Percentiles rank a stretch among this genome's conserved stretches.
phyloP scores from a whole-genome alignment of 2,888 invertebrate genomes.

The Eledona agricola region DNA sequence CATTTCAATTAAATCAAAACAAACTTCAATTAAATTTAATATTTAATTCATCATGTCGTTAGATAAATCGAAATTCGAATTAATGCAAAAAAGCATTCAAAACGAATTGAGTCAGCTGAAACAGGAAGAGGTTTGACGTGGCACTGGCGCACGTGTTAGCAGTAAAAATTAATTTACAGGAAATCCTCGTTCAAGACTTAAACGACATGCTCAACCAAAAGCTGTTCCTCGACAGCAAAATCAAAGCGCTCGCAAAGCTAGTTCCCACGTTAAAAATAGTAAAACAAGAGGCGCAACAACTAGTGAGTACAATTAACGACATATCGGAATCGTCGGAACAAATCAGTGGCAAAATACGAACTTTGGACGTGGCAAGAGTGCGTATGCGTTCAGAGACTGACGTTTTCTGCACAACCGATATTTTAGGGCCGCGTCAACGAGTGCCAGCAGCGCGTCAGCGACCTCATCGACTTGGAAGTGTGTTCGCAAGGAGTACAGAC shows the following conservation, averaged over 20 bases:
- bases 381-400: conserved; percentile 46
- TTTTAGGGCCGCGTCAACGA: conserved; percentile 87
- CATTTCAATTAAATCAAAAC: conserved; percentile 1
- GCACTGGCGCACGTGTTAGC: conserved; percentile 13
- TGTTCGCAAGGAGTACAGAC: conserved; percentile 98
- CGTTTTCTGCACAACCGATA: conserved; percentile 22
- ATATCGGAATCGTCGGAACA: conserved; percentile 91
- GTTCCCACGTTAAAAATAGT: conserved; percentile 82
- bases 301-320: conserved; percentile 84
- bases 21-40: neutral
- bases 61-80: conserved; percentile 36
- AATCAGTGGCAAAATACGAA: conserved; percentile 95
- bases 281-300: conserved; percentile 79
- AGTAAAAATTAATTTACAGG: conserved; percentile 63
- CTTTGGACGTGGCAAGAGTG: conserved; percentile 91
- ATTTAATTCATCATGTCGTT: conserved; percentile 18
- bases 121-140: conserved; percentile 66
- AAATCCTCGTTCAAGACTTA: conserved; percentile 74
- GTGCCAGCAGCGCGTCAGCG: conserved; percentile 93
- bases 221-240: conserved; percentile 79
- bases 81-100: conserved; percentile 66
- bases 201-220: conserved; percentile 77
- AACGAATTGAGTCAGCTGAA: conserved; percentile 67
- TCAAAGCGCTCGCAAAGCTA: conserved; percentile 81
- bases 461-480: conserved; percentile 91